Base-by-base conservation (phyloP, 2,113 vertebrate species). In the Poeciliopsis turrubarensis region DNA sequence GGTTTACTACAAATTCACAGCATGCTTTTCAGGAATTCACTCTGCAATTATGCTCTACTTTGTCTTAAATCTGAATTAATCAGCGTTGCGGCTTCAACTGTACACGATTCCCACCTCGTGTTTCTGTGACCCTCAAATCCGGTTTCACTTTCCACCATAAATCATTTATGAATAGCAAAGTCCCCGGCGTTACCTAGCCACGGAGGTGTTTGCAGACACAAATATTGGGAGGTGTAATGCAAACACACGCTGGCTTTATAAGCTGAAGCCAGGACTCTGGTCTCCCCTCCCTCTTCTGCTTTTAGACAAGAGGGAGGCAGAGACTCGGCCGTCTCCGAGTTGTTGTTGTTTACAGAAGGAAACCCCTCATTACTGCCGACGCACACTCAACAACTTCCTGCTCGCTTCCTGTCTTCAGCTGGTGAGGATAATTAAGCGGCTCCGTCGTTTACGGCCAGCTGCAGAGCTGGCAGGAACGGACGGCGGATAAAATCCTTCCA, bases 331-430 rank as follows among this genome's bases (percentile, higher is more conserved):
- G 32, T 67, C 63, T 69, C 66, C 13, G 4, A 0, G 47, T 26
- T 91, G 82, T 85, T 89, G 86, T 82, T 89, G 90, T 92, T 92
- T 91, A 88, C 80, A 88, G 77, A 84, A 81, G 81, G 90, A 92
- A 84, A 82, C 62, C 75, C 76, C 79, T 92, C 86, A 89, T 94
- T 91, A 89, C 77, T 62, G 75, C 67, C 37, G 39, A 78, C 86
- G 89, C 87, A 68, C 83, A 82, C 86, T 87, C 77, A 86, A 90
- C 85, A 77, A 88, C 89, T 93, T 94, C 94, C 94, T 92, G 83
- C 80, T 61, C 32, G 29, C 88, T 92, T 93, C 92, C 92, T 91
- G 89, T 89, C 82, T 78, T 89, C 81, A 78, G 77, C 82, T 70
- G 78, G 78, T 44, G 12, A 4, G 39, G 39, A 70, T 80, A 60